Conservation (phyloP, 2,113 vertebrate species). For the Todiramphus saurophagus region DNA sequence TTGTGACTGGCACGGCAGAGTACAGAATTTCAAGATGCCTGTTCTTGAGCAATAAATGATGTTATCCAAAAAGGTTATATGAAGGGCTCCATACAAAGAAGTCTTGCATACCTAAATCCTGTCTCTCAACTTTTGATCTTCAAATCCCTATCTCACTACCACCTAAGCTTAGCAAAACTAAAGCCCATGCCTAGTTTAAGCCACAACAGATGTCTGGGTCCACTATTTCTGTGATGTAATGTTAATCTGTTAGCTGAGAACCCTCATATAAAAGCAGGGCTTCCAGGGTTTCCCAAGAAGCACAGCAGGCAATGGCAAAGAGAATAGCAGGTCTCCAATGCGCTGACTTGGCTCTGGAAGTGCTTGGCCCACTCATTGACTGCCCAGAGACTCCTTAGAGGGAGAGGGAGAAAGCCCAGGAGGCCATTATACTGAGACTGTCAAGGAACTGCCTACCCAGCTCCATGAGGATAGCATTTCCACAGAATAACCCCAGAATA, state of each 20-base stretch:
- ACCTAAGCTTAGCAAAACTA: background rate
- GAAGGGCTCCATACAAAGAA: background rate
- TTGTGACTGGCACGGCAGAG: background rate
- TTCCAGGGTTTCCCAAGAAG: background rate
- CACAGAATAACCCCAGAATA: background rate
- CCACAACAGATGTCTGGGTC: background rate
- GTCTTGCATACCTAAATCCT: background rate
- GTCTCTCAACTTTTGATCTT: background rate
- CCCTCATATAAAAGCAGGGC: background rate
- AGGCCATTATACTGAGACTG: background rate
- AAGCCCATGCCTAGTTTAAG: background rate
- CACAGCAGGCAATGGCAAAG: background rate
- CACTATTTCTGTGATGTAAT: background rate
- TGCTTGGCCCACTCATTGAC: background rate
- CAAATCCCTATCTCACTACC: background rate
- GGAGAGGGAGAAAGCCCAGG: background rate
- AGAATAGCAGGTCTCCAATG: background rate
- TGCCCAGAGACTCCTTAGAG: background rate
- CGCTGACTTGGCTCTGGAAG: background rate
- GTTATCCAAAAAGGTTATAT: conserved; percentile 8
- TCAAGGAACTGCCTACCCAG: background rate
- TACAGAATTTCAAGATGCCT: conserved; percentile 53
- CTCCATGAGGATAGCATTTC: rapidly evolving
- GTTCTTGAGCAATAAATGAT: conserved; percentile 4
- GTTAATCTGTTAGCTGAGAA: background rate